Percentiles rank a stretch among this genome's conserved stretches.
Conservation (phyloP, 2,888 invertebrate species). For the Melolontha melolontha region DNA sequence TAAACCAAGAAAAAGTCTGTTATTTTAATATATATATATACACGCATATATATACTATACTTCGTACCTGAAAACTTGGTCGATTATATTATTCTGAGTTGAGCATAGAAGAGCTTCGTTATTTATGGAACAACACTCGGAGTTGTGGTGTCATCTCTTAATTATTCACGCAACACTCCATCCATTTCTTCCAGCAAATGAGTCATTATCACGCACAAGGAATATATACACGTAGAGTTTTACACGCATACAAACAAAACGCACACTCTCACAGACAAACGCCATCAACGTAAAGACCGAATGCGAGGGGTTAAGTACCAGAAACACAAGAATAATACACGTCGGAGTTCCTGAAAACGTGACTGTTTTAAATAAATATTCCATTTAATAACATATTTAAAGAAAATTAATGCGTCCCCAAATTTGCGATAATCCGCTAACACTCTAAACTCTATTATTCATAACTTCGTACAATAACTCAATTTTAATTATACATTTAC, state of each 20-base stretch:
- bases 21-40: slow-evolving; percentile 18
- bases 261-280: background rate
- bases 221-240: slow-evolving; percentile 8
- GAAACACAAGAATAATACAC: background rate
- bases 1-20: too few species aligned
- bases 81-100: slow-evolving; percentile 15
- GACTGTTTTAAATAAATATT: slow-evolving; percentile 10
- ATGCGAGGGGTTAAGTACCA: too few species aligned
- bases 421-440: slow-evolving; percentile 3
- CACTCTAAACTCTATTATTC: background rate
- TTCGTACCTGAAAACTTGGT: background rate
- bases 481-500: slow-evolving; percentile 5
- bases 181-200: slow-evolving; percentile 38
- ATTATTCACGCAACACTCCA: slow-evolving; percentile 54
- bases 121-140: slow-evolving; percentile 53
- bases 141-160: slow-evolving; percentile 54
- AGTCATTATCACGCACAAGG: slow-evolving; percentile 39
- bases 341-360: slow-evolving; percentile 2
- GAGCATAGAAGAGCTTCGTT: slow-evolving; percentile 33
- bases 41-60: background rate
- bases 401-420: slow-evolving; percentile 2
- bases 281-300: too few species aligned
- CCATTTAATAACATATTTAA: slow-evolving; percentile 6
- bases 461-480: background rate
- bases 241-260: background rate